Evolutionary conservation across 2,888 invertebrate species (phyloP), one percentile per base, ranked within the genome.

Genomic region (Euphydryas editha): DNA sequence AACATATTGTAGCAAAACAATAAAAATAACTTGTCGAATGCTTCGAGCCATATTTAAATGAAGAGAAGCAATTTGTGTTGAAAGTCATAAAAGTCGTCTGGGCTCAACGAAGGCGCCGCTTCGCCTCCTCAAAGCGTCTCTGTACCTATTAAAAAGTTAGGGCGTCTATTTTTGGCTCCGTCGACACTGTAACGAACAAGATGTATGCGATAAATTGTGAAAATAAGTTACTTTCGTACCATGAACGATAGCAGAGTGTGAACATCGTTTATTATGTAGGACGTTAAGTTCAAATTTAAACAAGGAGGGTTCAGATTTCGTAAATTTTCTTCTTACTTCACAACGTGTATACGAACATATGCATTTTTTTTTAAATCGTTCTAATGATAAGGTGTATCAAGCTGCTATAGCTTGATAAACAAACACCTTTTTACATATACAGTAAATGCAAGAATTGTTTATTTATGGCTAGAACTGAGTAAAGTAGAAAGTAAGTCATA

Each of bases 71-170:
- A 89, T 88, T 91, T 90, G 87, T 80, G 83, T 81, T 82, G 83
- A 81, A 82, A 84, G 84, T 86, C 85, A 84, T 90, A 90, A 91
- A 89, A 87, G 82, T 82, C 81, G 86, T 86, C 87, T 78, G 76
- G 76, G 76, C 78, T 76, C 84, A 82, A 76, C 76, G 80, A 78
- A 87, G 87, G 88, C 87, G 86, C 76, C 76, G 75, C 71, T 69
- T 72, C 70, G 76, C 72, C 76, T 81, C 79, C 81, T 77, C 73
- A 77, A 78, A 78, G 77, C 78, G 76, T 76, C 80, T 82, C 78
- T 79, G 74, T 81, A 81, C 82, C 85, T 87, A 88, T 88, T 90
- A 88, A 90, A 88, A 90, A 89, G 74, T 77, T 83, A 84, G 86
- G 86, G 84, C 78, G 80, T 85, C 86, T 90, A 91, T 91, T 90